Evolutionary conservation across 2,797 vertebrate species (phyloP), one percentile per base, ranked within the genome.

Genomic region (Tenualosa thibaudeaui): DNA sequence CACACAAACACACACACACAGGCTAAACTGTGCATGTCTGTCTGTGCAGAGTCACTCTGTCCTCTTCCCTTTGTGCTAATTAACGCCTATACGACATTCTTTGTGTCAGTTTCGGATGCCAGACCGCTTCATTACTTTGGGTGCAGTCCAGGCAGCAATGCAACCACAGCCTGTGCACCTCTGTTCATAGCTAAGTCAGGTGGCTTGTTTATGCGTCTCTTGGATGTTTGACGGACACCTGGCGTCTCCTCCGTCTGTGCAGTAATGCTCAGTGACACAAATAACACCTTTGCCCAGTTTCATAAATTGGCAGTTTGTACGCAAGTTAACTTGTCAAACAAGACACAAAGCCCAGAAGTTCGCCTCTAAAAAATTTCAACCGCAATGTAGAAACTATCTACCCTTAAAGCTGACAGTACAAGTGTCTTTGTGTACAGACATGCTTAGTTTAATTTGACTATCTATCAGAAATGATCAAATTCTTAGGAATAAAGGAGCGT

Each of bases 311-410:
- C 82, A 5, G 22, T 78, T 75, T 62, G 81, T 81, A 83, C 26
- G 51, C 62, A 82, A 86, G 62, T 89, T 89, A 88, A 86, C 81
- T 62, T 50, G 65, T 85, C 89, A 85, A 50, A 84, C 85, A 24
- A 58, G 86, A 89, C 83, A 68, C 62, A 46, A 81, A 86, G 88
- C 31, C 3, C 13, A 10, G 75, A 82, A 40, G 82, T 19, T 81
- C 65, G 15, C 31, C 68, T 75, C 37, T 17, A 31, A 31, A 31
- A 43, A 75, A 31, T 3, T 75, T 13, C 5, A 37, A 17, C 68
- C 17, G 26, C 5, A 17, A 40, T 43, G 15, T 43, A 82, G 22
- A 26, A 13, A 26, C 26, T 56, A 88, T 49, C 5, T 26, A 40
- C 40, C 17, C 12, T 75, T 43, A 37, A 43, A 75, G 26, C 68